A percentile compares a stretch with the other conserved stretches of the same genome.
phyloP scores from a whole-genome alignment of 2,113 vertebrate genomes.

The Poecile atricapillus region DNA sequence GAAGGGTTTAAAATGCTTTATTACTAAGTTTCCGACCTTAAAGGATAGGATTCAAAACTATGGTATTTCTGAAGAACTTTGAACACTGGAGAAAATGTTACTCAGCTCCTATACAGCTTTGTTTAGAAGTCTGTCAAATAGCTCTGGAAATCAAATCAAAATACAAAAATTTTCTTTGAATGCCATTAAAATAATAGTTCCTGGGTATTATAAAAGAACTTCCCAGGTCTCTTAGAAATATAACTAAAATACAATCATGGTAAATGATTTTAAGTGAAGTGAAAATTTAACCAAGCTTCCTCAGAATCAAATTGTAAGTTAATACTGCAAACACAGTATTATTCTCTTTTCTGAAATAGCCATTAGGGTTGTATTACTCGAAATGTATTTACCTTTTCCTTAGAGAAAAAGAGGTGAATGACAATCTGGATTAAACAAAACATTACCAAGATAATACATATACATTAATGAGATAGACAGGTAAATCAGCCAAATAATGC shows the following conservation, averaged over 20 bases:
- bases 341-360: not conserved
- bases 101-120: rapidly evolving
- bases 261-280: not conserved
- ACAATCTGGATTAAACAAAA: not conserved
- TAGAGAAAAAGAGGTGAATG: not conserved
- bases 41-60: not conserved
- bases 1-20: not conserved
- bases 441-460: not conserved
- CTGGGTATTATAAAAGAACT: not conserved
- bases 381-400: not conserved
- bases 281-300: not conserved
- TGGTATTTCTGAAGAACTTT: not conserved
- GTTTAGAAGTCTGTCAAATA: not conserved
- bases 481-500: not conserved
- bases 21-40: not conserved
- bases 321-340: not conserved
- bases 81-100: not conserved
- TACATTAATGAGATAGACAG: not conserved
- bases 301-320: not conserved
- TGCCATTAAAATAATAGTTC: not conserved
- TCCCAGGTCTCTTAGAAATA: not conserved
- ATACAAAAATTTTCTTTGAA: not conserved
- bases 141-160: not conserved
- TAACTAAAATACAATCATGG: not conserved
- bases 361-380: not conserved